phyloP scores from a whole-genome alignment of 2,113 vertebrate genomes.

The Mugil cephalus region DNA sequence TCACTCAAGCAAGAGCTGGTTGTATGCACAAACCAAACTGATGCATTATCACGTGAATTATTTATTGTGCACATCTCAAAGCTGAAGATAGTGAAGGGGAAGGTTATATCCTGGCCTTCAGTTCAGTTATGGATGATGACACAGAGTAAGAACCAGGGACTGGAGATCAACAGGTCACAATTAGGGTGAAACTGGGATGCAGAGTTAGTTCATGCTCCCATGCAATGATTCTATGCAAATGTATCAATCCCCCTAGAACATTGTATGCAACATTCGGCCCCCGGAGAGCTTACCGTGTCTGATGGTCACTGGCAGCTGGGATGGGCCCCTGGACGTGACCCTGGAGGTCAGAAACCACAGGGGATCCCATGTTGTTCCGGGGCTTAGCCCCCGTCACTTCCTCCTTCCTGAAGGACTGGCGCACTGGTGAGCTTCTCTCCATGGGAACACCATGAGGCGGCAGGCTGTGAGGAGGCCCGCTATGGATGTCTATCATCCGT shows the following conservation, averaged over 20 bases:
- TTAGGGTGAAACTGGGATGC: constrained; percentile 76
- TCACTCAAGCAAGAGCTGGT: constrained; percentile 34
- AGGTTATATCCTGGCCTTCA: constrained; percentile 39
- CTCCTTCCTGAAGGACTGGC: constrained; percentile 94
- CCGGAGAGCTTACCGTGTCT: constrained; percentile 89
- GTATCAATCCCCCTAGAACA: not conserved
- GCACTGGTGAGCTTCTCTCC: constrained; percentile 91
- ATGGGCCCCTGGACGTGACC: constrained; percentile 78
- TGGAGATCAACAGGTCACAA: constrained; percentile 50
- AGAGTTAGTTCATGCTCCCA: constrained; percentile 81
- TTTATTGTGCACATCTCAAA: constrained; percentile 21
- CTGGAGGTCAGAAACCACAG: constrained; percentile 86
- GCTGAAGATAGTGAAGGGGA: constrained; percentile 39
- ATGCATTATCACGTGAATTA: constrained; percentile 36
- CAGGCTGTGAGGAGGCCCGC: constrained; percentile 63
- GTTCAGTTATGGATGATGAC: constrained; percentile 59
- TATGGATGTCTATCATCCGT: constrained; percentile 91
- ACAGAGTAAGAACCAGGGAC: constrained; percentile 46
- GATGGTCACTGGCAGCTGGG: constrained; percentile 85
- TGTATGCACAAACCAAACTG: constrained; percentile 43
- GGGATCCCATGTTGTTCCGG: constrained; percentile 80
- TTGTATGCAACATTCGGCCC: not conserved
- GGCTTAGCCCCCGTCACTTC: constrained; percentile 83
- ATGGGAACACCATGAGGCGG: constrained; percentile 70
- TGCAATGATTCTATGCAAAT: constrained; percentile 49